phyloP scores from a whole-genome alignment of 1,140 invertebrate genomes.

The Dendrolimus kikuchii region DNA sequence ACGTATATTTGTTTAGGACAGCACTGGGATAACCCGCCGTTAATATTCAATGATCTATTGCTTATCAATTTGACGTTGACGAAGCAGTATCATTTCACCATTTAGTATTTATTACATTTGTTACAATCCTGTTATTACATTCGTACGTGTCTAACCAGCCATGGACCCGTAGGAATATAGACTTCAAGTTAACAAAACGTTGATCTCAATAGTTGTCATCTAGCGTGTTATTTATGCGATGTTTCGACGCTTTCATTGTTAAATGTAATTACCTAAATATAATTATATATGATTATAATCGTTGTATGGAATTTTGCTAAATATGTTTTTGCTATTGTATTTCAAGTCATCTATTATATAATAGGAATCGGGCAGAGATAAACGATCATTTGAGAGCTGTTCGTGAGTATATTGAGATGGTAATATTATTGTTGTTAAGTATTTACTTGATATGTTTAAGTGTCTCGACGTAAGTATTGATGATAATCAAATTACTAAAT shows the following conservation, averaged over 20 bases:
- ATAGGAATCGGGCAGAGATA: constrained; percentile 22
- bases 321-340: constrained; percentile 42
- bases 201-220: constrained; percentile 25
- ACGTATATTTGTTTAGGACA: no score
- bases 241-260: constrained; percentile 58
- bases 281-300: constrained; percentile 34
- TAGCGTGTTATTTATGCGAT: constrained; percentile 31
- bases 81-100: constrained; percentile 20
- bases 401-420: constrained; percentile 39
- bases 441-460: constrained; percentile 49
- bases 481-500: constrained; percentile 28
- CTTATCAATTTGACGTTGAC: no score
- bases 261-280: constrained; percentile 43
- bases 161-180: constrained; percentile 46
- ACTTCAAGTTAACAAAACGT: constrained; percentile 15
- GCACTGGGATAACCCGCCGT: no score
- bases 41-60: no score
- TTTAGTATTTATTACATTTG: constrained; percentile 12
- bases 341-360: constrained; percentile 28
- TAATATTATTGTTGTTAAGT: constrained; percentile 58
- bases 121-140: constrained; percentile 23
- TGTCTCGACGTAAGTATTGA: constrained; percentile 48
- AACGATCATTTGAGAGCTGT: constrained; percentile 23
- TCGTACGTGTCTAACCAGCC: constrained; percentile 60
- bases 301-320: constrained; percentile 38